phyloP scores from a whole-genome alignment of 2,113 vertebrate species.

The Cichladusa arquata region DNA sequence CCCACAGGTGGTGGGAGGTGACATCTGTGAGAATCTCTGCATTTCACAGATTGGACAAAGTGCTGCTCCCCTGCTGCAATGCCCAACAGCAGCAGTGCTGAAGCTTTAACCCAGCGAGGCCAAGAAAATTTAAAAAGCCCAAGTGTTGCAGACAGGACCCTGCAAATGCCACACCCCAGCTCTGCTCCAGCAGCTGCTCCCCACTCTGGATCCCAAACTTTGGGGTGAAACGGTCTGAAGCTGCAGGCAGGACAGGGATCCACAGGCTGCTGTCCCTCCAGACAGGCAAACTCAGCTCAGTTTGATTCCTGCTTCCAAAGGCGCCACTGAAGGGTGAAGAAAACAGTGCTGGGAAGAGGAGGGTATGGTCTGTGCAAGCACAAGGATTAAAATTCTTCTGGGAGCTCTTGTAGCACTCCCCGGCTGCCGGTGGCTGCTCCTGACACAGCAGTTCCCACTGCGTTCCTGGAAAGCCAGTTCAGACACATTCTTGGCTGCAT shows the following conservation, averaged over 20 bases:
- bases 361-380: not conserved
- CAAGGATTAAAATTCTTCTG: not conserved
- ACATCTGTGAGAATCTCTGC: not conserved
- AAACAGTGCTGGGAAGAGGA: not conserved
- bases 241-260: not conserved
- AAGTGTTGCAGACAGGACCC: not conserved
- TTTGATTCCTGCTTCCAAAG: not conserved
- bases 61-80: rapidly evolving
- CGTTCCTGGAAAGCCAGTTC: slow-evolving; percentile 58
- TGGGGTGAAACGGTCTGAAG: rapidly evolving
- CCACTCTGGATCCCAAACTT: no score
- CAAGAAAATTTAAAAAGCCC: not conserved
- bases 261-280: not conserved
- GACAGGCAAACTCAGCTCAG: not conserved
- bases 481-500: slow-evolving; percentile 58
- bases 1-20: not conserved
- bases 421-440: not conserved
- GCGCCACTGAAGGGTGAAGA: not conserved
- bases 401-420: not conserved
- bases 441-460: not conserved
- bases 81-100: not conserved
- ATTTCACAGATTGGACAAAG: rapidly evolving
- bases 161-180: not conserved
- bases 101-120: not conserved
- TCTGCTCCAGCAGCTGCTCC: not conserved